phyloP scores from a whole-genome alignment of 1,140 invertebrate genomes.

The Hycleus cichorii region DNA sequence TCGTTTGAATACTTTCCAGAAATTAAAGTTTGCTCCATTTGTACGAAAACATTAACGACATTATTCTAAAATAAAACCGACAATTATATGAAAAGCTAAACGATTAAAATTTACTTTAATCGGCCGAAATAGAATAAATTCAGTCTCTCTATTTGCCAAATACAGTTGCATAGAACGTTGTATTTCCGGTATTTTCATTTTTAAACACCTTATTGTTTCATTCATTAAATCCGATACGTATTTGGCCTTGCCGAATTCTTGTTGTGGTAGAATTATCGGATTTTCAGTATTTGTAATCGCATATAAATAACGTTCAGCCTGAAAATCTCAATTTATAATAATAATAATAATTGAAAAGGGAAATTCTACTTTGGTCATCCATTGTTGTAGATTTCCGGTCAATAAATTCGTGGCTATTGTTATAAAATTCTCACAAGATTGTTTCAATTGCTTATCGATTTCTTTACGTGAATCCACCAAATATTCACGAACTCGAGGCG shows the following conservation, averaged over 20 bases:
- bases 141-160: slow-evolving; percentile 92
- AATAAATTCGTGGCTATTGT: slow-evolving; percentile 68
- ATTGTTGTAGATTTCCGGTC: slow-evolving; percentile 45
- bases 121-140: slow-evolving; percentile 90
- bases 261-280: slow-evolving; percentile 37
- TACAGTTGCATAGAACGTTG: slow-evolving; percentile 90
- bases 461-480: slow-evolving; percentile 90
- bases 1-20: slow-evolving; percentile 69
- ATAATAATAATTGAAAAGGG: not conserved
- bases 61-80: slow-evolving; percentile 63
- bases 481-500: slow-evolving; percentile 86
- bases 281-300: slow-evolving; percentile 23
- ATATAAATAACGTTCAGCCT: slow-evolving; percentile 19
- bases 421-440: slow-evolving; percentile 87
- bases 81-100: not conserved
- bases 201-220: slow-evolving; percentile 62
- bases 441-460: slow-evolving; percentile 86
- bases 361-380: slow-evolving; percentile 14
- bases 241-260: slow-evolving; percentile 47
- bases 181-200: slow-evolving; percentile 68
- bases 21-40: slow-evolving; percentile 68
- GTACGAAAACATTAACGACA: slow-evolving; percentile 76
- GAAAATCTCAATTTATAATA: not conserved
- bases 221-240: slow-evolving; percentile 50
- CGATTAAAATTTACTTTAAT: slow-evolving; percentile 57